Evolutionary conservation across 2,888 invertebrate species (phyloP).

Genomic region (Eupsilia transversa): DNA sequence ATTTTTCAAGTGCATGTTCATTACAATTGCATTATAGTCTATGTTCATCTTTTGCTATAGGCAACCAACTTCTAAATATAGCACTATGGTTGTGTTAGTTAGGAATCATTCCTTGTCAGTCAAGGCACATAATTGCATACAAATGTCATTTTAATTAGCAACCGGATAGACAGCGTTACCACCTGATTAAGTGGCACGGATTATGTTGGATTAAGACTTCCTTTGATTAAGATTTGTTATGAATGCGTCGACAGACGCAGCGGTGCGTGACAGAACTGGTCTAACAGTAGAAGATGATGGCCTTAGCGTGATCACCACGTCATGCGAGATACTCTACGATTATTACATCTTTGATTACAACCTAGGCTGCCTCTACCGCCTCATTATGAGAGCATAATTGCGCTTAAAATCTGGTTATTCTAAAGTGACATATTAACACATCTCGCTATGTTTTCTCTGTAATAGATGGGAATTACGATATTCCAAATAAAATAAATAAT

Average conservation of each 20-base stretch:
- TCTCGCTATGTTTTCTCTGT: constrained; percentile 4
- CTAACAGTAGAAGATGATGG: constrained; percentile 63
- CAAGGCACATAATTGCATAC: constrained; percentile 53
- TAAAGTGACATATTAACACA: constrained; percentile 47
- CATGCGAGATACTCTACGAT: constrained; percentile 72
- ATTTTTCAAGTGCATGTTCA: constrained; percentile 77
- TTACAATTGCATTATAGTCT: constrained; percentile 76
- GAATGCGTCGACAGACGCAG: constrained; percentile 65
- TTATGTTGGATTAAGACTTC: constrained; percentile 71
- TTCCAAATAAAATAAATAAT: not conserved
- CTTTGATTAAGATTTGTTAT: constrained; percentile 72
- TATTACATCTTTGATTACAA: constrained; percentile 75
- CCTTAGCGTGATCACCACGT: constrained; percentile 65
- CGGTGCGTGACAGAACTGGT: constrained; percentile 76
- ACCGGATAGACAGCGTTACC: constrained; percentile 64
- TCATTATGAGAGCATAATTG: constrained; percentile 72
- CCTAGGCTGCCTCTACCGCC: constrained; percentile 69
- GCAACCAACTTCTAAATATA: constrained; percentile 51
- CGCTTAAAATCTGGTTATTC: constrained; percentile 55
- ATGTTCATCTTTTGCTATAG: constrained; percentile 57
- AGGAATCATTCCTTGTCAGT: constrained; percentile 52
- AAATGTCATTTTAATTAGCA: constrained; percentile 66
- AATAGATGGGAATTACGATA: constrained; percentile 15
- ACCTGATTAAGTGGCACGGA: constrained; percentile 69
- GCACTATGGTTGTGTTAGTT: constrained; percentile 31